phyloP scores from a whole-genome alignment of 2,113 vertebrate species.

The Poeciliopsis occidentalis region DNA sequence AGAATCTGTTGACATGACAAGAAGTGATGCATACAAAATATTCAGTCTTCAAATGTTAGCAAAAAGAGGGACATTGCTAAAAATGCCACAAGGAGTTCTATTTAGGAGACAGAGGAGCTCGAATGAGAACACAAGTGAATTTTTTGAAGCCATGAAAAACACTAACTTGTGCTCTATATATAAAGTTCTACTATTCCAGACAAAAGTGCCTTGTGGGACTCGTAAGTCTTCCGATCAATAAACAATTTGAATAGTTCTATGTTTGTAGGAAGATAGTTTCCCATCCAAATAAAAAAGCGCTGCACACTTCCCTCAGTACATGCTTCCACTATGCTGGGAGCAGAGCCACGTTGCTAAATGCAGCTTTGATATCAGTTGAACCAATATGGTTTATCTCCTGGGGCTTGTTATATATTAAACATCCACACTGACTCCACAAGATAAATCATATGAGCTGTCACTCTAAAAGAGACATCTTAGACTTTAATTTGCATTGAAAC shows the following conservation, averaged over 20 bases:
- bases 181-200: no score
- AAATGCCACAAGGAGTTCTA: no score
- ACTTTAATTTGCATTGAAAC: conserved; percentile 6
- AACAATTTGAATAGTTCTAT: neutral
- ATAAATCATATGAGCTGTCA: neutral
- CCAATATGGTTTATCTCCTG: neutral
- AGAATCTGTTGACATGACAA: no score
- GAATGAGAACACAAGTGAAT: no score
- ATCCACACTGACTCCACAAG: conserved; percentile 10
- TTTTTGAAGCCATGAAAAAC: no score
- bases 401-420: conserved; percentile 11
- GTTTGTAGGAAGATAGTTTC: neutral
- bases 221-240: no score
- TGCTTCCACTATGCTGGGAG: neutral
- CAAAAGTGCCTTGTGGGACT: no score
- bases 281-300: conserved; percentile 1
- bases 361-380: neutral
- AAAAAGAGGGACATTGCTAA: no score
- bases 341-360: conserved; percentile 1
- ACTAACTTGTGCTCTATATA: no score
- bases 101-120: no score
- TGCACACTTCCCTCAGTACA: neutral
- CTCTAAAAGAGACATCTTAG: neutral
- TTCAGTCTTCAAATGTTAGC: no score
- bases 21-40: no score